These are phyloP conservation scores for Notodromas monacha DNA, from an alignment of 2,888 invertebrate genomes.

Conservation along the genomic window DNA sequence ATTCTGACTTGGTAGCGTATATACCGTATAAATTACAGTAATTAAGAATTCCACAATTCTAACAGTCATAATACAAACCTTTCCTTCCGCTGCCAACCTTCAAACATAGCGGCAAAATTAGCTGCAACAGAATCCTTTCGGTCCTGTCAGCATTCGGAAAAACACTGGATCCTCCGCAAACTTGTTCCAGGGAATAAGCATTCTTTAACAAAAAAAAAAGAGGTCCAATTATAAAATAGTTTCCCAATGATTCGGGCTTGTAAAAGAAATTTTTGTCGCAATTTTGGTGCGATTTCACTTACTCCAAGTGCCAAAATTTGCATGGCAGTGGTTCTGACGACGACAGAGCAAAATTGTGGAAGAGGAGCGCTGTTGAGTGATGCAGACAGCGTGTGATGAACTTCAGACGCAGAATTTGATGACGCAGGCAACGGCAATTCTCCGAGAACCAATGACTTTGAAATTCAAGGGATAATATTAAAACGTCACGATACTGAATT, in stretches of 20 bases:
- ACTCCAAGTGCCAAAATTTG: slow-evolving; percentile 78
- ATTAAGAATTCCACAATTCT: too few species aligned
- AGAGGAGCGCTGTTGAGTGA: slow-evolving; percentile 26
- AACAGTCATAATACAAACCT: too few species aligned
- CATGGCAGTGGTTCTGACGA: slow-evolving; percentile 68
- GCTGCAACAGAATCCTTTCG: slow-evolving; percentile 77
- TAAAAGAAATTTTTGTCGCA: too few species aligned
- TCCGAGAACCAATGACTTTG: slow-evolving; percentile 40
- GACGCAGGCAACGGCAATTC: slow-evolving; percentile 21
- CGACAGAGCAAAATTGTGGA: slow-evolving; percentile 73
- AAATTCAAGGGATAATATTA: too few species aligned
- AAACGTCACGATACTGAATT: too few species aligned
- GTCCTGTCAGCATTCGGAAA: slow-evolving; percentile 68
- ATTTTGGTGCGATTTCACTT: too few species aligned
- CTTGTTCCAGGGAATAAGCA: slow-evolving; percentile 61
- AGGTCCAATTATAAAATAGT: too few species aligned
- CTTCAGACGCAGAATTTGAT: slow-evolving; percentile 7
- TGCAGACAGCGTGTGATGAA: slow-evolving; percentile 2
- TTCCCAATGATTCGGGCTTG: too few species aligned
- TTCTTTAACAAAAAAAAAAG: slow-evolving; percentile 28
- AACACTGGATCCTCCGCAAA: slow-evolving; percentile 63
- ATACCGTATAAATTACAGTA: too few species aligned
- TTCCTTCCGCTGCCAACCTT: slow-evolving; percentile 76
- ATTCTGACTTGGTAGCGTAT: too few species aligned
- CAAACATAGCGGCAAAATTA: slow-evolving; percentile 78